Base-by-base conservation (phyloP, 2,888 invertebrate genomes). In the Tetragnatha montana region DNA sequence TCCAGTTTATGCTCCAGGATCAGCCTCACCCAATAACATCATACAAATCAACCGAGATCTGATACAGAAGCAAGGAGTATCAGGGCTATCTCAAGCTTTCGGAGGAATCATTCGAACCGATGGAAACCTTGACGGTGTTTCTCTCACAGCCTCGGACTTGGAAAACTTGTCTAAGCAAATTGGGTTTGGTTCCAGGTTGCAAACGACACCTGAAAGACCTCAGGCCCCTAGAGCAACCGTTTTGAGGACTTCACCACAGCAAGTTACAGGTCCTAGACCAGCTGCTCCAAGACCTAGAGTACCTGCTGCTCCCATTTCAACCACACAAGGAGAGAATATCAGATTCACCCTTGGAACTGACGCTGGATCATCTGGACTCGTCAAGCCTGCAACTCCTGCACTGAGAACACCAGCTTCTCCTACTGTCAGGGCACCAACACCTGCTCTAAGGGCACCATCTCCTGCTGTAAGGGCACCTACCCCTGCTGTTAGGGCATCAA, bases 71-170 rank as follows among this genome's bases (percentile, higher is more conserved):
- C 81, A 81, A 22, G 47, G 21, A 3, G 50, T 71, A 22, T 21
- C 70, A 21, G 81, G 70, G 10, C 2, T 81, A 2, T 19, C 47
- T n/a, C 71, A 22, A 71, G 22, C 81, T 1, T 51, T 81, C 12
- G 71, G 70, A n/a, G 81, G 81, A 17, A 50, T 81, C 14, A 50
- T 81, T 12, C n/a, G 50, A 50, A 21, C 21, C 6, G 81, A 81
- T 50, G 17, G 70, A 0, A 49, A 73, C 12, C 17, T 81, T 50
- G 21, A 19, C 6, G 10, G 50, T 12, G 14, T 73, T 71, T 50
- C 71, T 2, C 12, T 81, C 8, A 17, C 81, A 4, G 22, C 22
- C 6, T 21, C 47, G 2, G 71, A 81, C 49, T 12, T 73, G 10
- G 71, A 47, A 49, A 50, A 76, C 19, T 7, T 76, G 7, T 51